These are phyloP conservation scores for Drosophila orosa DNA, from an alignment of 1,140 invertebrate genomes.

Conservation along the genomic window DNA sequence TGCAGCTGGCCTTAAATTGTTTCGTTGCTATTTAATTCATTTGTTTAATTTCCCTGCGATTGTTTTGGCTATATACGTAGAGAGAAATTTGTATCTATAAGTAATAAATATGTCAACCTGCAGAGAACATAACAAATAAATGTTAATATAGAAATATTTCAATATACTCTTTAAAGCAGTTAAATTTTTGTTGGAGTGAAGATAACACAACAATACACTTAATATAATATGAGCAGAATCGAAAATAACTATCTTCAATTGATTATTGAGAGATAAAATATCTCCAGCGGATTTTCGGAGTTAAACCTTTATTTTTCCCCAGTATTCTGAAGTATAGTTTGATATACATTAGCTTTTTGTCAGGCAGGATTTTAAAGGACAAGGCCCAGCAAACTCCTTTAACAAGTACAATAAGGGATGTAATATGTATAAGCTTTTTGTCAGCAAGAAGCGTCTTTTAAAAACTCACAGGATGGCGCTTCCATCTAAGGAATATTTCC, in stretches of 20 bases:
- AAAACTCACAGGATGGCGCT: background rate
- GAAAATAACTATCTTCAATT: no score
- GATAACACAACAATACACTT: no score
- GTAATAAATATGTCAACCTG: slow-evolving; percentile 26
- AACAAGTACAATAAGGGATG: no score
- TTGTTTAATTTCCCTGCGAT: slow-evolving; percentile 4
- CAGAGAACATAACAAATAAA: slow-evolving; percentile 27
- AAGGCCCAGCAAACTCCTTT: no score
- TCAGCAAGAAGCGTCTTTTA: background rate
- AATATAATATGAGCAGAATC: no score
- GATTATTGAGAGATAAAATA: no score
- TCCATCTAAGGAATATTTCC: no score
- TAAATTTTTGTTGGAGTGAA: background rate
- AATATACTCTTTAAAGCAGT: background rate
- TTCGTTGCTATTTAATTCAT: slow-evolving; percentile 19
- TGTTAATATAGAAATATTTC: slow-evolving; percentile 36
- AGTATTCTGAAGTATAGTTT: background rate
- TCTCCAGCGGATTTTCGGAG: background rate
- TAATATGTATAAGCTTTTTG: background rate
- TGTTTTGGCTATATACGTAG: slow-evolving; percentile 12
- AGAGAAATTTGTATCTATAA: slow-evolving; percentile 10
- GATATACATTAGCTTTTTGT: background rate
- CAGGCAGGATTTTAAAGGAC: background rate
- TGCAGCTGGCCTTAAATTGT: slow-evolving; percentile 35
- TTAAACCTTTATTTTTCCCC: background rate